Conservation (phyloP, 2,113 vertebrate species). For the Aegithalos caudatus region DNA sequence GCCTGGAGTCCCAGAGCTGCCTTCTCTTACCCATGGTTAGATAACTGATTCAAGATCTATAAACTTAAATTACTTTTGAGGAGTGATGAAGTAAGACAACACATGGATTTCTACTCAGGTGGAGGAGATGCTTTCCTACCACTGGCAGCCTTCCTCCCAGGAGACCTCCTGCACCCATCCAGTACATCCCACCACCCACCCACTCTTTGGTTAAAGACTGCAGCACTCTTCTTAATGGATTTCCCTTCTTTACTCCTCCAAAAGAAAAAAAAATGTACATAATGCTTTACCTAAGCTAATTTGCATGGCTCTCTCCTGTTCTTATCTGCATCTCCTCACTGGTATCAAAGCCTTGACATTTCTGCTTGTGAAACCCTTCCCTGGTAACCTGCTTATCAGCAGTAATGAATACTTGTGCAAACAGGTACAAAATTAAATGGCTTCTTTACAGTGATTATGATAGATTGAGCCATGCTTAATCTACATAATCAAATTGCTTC, state of each 20-base stretch:
- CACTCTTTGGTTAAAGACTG: neutral
- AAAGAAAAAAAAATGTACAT: neutral
- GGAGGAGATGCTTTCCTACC: neutral
- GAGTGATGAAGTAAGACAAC: neutral
- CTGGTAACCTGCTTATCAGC: slow-evolving; percentile 31
- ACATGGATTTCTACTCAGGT: neutral
- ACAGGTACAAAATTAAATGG: slow-evolving; percentile 66
- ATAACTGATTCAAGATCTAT: neutral
- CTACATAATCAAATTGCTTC: slow-evolving; percentile 67
- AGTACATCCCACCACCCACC: neutral
- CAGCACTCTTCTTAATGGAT: neutral
- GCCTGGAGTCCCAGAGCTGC: neutral
- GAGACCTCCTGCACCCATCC: neutral
- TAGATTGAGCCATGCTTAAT: slow-evolving; percentile 59
- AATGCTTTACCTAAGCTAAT: neutral
- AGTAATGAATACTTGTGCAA: slow-evolving; percentile 58
- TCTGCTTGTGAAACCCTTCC: slow-evolving; percentile 21
- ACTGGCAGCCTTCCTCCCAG: neutral
- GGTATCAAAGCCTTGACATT: slow-evolving; percentile 29
- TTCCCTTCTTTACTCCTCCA: neutral
- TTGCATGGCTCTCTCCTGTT: neutral
- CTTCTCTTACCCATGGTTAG: neutral
- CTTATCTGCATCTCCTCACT: slow-evolving; percentile 10
- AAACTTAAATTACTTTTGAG: neutral
- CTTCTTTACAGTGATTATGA: slow-evolving; percentile 64